Evolutionary conservation across 92 coral and sea anemone species (phyloP).

Genomic region (Epizoanthus stellaris): DNA sequence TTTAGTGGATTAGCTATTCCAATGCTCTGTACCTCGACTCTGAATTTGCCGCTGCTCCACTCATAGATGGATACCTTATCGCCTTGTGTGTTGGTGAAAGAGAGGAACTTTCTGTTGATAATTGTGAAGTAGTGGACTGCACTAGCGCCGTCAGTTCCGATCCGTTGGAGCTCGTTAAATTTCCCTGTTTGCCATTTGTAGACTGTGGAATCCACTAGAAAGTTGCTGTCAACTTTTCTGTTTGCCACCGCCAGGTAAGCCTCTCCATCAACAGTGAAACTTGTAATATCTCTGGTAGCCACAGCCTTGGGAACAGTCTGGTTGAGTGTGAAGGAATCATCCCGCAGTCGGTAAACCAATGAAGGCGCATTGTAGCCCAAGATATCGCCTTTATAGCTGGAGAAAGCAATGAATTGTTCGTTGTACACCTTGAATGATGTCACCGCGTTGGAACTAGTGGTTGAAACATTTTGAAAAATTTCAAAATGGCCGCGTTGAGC

Average conservation of each 20-base stretch:
- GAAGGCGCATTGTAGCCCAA: not conserved
- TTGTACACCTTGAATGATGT: not conserved
- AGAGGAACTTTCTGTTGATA: not conserved
- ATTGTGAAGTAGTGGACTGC: not conserved
- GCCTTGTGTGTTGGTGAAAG: not conserved
- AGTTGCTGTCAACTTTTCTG: not conserved
- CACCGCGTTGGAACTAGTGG: not conserved
- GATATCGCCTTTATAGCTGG: not conserved
- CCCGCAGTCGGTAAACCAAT: not conserved
- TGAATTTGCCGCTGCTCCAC: not conserved
- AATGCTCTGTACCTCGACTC: not conserved
- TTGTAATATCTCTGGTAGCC: not conserved
- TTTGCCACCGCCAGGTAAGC: not conserved
- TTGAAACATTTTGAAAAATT: not conserved
- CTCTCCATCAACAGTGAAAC: not conserved
- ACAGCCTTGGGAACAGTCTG: not conserved
- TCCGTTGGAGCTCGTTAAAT: not conserved
- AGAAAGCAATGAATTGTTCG: not conserved
- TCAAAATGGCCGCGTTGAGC: too few relatives aligned
- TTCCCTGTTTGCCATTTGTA: not conserved
- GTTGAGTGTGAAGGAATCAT: not conserved
- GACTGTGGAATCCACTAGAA: not conserved
- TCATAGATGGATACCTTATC: not conserved
- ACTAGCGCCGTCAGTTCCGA: not conserved
- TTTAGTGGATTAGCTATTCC: not conserved